Conservation (phyloP, 2,888 invertebrate species). For the Glaucopsyche alexis region DNA sequence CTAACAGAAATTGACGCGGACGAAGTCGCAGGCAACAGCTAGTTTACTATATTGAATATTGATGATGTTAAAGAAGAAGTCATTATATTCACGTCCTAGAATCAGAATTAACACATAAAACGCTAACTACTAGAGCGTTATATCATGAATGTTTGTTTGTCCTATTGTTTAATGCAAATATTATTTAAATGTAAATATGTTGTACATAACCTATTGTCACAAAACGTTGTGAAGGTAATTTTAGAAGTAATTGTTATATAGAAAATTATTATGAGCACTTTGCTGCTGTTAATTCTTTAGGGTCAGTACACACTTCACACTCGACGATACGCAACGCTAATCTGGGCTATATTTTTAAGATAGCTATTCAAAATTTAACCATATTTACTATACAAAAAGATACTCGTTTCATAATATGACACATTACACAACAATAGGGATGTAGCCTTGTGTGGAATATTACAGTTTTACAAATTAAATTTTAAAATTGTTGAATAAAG, state of each 20-base stretch:
- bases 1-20: too few species aligned
- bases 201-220: neutral
- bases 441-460: too few species aligned
- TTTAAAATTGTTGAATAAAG: too few species aligned
- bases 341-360: too few species aligned
- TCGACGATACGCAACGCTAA: too few species aligned
- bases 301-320: too few species aligned
- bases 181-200: conserved; percentile 1
- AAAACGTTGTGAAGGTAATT: neutral
- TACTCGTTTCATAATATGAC: neutral
- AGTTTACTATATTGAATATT: too few species aligned
- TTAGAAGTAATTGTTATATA: neutral
- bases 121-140: neutral
- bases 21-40: too few species aligned
- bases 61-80: neutral
- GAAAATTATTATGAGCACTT: neutral
- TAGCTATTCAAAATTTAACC: too few species aligned
- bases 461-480: too few species aligned
- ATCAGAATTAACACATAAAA: conserved; percentile 7
- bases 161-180: neutral
- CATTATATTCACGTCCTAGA: neutral
- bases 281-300: neutral
- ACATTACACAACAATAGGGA: too few species aligned
- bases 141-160: neutral
- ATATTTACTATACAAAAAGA: too few species aligned